phyloP scores from a whole-genome alignment of 1,140 invertebrate genomes.

The Solen grandis region DNA sequence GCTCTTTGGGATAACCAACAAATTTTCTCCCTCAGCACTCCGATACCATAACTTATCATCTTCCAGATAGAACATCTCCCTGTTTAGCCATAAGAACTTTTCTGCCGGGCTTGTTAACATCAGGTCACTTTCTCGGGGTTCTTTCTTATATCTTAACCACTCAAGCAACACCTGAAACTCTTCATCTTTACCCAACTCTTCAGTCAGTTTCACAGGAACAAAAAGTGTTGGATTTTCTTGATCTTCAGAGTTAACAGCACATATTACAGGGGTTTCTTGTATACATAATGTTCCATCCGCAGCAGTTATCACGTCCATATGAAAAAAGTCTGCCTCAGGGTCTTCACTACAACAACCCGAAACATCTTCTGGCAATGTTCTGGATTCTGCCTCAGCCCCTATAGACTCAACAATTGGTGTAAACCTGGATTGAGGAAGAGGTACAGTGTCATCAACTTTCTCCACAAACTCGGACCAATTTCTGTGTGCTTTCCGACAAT shows the following conservation, averaged over 20 bases:
- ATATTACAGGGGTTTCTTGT: not conserved
- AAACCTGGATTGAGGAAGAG: not conserved
- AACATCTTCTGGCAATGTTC: not conserved
- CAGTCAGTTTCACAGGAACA: not conserved
- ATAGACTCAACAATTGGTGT: not conserved
- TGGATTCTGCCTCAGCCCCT: not conserved
- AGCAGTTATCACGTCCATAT: too few species aligned
- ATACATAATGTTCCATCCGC: not conserved
- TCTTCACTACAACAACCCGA: not conserved
- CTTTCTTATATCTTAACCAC: not conserved
- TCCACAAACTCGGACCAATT: conserved; percentile 4
- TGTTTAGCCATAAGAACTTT: conserved; percentile 9
- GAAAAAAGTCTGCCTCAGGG: too few species aligned
- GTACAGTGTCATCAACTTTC: conserved; percentile 3
- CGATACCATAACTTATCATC: not conserved
- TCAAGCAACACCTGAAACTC: not conserved
- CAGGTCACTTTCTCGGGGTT: not conserved
- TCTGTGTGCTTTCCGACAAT: conserved; percentile 12
- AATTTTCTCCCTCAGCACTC: not conserved
- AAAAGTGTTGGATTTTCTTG: not conserved
- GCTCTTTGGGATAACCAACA: not conserved
- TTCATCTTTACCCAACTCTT: not conserved
- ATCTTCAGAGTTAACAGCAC: not conserved
- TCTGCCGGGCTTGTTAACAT: not conserved
- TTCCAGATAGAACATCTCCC: not conserved